Evolutionary conservation across 2,797 vertebrate species (phyloP).

Genomic region (Lepus oiostolus): DNA sequence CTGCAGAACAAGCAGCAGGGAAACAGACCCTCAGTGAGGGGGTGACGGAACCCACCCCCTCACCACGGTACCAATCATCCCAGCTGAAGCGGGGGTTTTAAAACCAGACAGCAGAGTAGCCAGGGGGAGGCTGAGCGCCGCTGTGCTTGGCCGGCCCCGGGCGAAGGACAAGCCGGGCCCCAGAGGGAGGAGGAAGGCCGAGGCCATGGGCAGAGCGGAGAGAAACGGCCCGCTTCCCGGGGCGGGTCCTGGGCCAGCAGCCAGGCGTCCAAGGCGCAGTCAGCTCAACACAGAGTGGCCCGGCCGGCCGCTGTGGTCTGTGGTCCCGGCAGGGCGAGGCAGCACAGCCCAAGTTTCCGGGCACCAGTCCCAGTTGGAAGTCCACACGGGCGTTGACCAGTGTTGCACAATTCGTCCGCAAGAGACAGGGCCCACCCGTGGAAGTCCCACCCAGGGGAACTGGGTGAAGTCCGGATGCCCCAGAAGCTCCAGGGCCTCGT

Average conservation of each 20-base stretch:
- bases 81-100: neutral
- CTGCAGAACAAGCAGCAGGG: neutral
- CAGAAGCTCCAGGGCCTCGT: fast-evolving
- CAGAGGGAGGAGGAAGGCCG: neutral
- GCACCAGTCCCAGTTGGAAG: slow-evolving; percentile 35
- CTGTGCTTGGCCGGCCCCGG: neutral
- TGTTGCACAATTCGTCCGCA: slow-evolving; percentile 16
- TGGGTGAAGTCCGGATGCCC: neutral
- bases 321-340: neutral
- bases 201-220: neutral
- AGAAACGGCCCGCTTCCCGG: neutral
- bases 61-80: too few species aligned
- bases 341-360: slow-evolving; percentile 38
- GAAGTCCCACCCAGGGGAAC: neutral
- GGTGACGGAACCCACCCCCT: neutral
- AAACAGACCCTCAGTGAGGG: neutral
- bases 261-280: neutral
- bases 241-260: neutral
- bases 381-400: slow-evolving; percentile 54
- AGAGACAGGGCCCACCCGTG: neutral
- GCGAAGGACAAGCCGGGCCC: neutral
- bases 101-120: neutral
- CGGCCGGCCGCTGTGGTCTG: fast-evolving
- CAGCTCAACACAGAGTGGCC: neutral
- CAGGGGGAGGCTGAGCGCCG: neutral